Base-by-base conservation (phyloP, 2,113 vertebrate species). In the Anoura caudifer region DNA sequence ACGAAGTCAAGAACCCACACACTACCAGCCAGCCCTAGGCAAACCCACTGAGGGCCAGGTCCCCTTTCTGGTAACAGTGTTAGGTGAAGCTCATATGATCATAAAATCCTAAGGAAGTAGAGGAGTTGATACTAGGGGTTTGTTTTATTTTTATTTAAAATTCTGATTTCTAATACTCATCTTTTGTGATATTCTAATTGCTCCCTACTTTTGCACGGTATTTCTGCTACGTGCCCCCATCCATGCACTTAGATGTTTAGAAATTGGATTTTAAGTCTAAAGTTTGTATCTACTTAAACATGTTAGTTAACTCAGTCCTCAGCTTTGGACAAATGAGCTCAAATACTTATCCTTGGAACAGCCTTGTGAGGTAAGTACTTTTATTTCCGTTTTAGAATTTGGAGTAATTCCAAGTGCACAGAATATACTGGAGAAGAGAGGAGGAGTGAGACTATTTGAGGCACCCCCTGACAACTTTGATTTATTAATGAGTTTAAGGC, bases 131-230 rank as follows among this genome's bases (percentile, higher is more conserved):
- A 36, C 36, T 72, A 69, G 67, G n/a, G 45, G 33, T 88, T 69
- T 84, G 28, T 87, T 95, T 94, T 72, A 83, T 91, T 91, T 92
- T 87, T 88, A 93, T 85, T 93, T 87, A 76, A 87, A 90, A 61
- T 90, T 94, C 20, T 41, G 4, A 80, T 91, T 96, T 87, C 17
- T 2, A 26, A 6, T 41, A 67, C 7, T 65, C 38, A 52, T 70
- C 56, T 77, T 82, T 89, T 90, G 26, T 67, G 16, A 47, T 86
- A 56, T 43, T 90, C 20, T 70, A 38, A 81, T 75, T 72, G 20
- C 28, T 81, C 2, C n/a, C 43, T 75, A 56, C 26, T 84, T 94
- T 92, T 90, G 33, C 47, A 54, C 41, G 8, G 4, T 93, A 63
- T 52, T 79, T 92, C 52, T 59, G 31, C 50, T 56, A 54, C 85